These are phyloP conservation scores for Manacus vitellinus DNA, from an alignment of 2,113 vertebrate genomes.

Conservation along the genomic window DNA sequence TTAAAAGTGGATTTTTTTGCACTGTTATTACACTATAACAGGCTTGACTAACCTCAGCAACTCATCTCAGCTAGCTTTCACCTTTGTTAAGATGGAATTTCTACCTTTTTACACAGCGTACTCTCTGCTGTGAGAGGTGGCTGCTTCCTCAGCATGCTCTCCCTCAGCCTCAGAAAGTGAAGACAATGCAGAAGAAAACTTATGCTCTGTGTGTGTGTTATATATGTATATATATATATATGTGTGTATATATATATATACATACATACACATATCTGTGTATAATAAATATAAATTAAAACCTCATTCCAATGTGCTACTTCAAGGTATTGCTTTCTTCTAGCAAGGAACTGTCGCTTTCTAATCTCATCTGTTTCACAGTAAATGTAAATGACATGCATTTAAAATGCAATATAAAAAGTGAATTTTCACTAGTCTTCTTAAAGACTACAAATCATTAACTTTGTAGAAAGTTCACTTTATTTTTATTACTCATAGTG, in stretches of 20 bases:
- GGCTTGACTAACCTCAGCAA: not conserved
- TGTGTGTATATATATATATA: not conserved
- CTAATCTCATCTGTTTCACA: not conserved
- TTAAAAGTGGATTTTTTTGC: not conserved
- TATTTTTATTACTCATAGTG: not conserved
- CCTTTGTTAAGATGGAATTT: not conserved
- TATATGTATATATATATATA: fast-evolving
- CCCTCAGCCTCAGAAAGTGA: not conserved
- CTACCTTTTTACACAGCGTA: not conserved
- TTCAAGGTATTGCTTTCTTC: not conserved
- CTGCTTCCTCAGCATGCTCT: not conserved
- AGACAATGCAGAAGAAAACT: not conserved
- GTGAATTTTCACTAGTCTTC: not conserved
- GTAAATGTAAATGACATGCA: not conserved
- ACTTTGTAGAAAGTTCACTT: not conserved
- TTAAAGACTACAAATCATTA: not conserved
- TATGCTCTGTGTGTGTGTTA: fast-evolving
- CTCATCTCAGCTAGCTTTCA: not conserved
- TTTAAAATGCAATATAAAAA: not conserved
- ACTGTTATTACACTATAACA: not conserved
- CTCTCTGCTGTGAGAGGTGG: not conserved
- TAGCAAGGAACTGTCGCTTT: not conserved
- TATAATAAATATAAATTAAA: not conserved
- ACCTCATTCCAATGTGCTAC: not conserved
- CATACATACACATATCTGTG: fast-evolving